Evolutionary conservation across 2,888 invertebrate species (phyloP).

Genomic region (Eledone cirrhosa): DNA sequence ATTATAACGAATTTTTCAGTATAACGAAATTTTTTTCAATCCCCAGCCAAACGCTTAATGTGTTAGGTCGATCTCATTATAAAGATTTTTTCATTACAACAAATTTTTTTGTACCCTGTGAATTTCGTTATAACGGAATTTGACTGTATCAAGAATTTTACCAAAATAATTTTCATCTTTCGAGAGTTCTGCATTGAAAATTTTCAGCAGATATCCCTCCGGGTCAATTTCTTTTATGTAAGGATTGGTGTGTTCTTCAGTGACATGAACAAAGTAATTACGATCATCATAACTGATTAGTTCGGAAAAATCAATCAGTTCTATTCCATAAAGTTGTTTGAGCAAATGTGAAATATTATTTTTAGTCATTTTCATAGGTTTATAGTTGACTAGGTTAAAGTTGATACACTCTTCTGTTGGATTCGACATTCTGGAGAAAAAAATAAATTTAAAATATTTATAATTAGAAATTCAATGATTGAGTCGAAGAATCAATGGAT

Average conservation of each 20-base stretch:
- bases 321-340: conserved; percentile 71
- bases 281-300: conserved; percentile 82
- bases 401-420: too few relatives aligned
- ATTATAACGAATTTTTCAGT: too few relatives aligned
- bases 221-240: conserved; percentile 44
- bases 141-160: conserved; percentile 33
- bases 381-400: background rate
- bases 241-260: conserved; percentile 61
- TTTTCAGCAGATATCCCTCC: conserved; percentile 76
- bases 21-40: too few relatives aligned
- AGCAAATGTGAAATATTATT: conserved; percentile 3
- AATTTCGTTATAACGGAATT: too few relatives aligned
- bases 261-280: conserved; percentile 77
- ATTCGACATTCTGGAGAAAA: too few relatives aligned
- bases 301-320: conserved; percentile 72
- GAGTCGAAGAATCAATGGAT: too few relatives aligned
- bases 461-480: too few relatives aligned
- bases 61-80: too few relatives aligned
- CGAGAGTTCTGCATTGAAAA: conserved; percentile 84
- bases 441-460: too few relatives aligned
- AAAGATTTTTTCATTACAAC: too few relatives aligned
- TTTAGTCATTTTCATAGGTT: background rate
- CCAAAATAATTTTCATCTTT: conserved; percentile 69
- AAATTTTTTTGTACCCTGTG: too few relatives aligned
- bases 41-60: too few relatives aligned